Evolutionary conservation across 2,888 invertebrate species (phyloP), one percentile per base, ranked within the genome.

Genomic region (Meteorus colon): DNA sequence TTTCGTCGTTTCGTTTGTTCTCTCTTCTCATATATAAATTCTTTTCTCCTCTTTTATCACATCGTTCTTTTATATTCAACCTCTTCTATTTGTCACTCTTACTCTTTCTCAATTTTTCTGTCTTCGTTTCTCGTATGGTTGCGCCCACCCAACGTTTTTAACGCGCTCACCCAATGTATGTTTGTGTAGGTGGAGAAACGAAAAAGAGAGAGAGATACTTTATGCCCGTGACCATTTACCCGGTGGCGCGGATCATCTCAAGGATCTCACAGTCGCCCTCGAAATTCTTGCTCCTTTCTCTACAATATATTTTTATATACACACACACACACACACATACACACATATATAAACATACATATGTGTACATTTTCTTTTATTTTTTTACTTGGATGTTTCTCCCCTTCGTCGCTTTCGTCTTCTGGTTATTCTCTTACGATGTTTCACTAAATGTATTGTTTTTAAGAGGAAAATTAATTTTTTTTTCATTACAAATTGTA

Each of bases 231-330:
- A 73, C 73, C 73, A 60, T 66, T 73, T 67, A 51, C 48, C 69
- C 69, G 51, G 51, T 69, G 51, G 68, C 77, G 69, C 68, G 66
- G 66, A 78, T 55, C 55, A 55, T 55, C 55, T 55, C 55, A 55
- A 55, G 55, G 55, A 65, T 65, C 65, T 77, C 80, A 76, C 73
- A 69, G 76, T 81, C 78, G 80, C 79, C 82, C 81, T 81, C 81
- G 77, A 82, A 82, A 82, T 81, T 82, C 81, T 78, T 79, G 81
- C 79, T 79, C 72, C 63, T 74, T 73, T 76, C 81, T 78, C 76
- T 59, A 8, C 60, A 14, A 48, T 41, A 60, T 19, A 72, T 63
- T 63, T 55, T 37, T 24, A 63, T 31, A n/a, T 48, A n/a, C 27
- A 16, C 34, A 41, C 12, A 41, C 12, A 41, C 12, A 41, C 41